Evolutionary conservation across 2,113 vertebrate species (phyloP).

Genomic region (Carlito syrichta): DNA sequence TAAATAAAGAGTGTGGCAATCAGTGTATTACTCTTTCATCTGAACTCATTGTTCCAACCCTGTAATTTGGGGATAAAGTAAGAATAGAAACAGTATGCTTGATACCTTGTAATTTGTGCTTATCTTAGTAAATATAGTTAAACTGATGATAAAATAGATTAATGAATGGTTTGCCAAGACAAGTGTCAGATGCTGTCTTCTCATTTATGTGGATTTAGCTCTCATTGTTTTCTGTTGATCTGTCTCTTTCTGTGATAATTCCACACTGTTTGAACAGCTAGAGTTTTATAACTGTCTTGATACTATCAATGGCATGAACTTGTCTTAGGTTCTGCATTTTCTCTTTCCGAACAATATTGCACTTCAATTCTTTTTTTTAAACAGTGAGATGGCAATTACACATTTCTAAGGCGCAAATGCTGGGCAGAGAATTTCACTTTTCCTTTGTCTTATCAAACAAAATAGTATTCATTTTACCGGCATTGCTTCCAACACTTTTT

Average conservation of each 20-base stretch:
- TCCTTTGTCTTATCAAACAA: background rate
- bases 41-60: background rate
- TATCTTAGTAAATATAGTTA: constrained; percentile 25
- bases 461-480: background rate
- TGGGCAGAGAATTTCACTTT: background rate
- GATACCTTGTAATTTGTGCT: constrained; percentile 7
- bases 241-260: background rate
- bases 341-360: background rate
- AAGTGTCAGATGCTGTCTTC: background rate
- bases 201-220: background rate
- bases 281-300: background rate
- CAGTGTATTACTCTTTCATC: constrained; percentile 12
- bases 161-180: background rate
- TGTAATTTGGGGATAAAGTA: background rate
- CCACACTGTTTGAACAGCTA: background rate
- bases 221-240: background rate
- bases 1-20: constrained; percentile 5
- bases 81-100: background rate
- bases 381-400: background rate
- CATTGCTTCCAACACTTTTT: background rate
- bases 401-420: background rate
- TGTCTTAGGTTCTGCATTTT: background rate
- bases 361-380: constrained; percentile 1
- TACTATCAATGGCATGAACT: background rate
- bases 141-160: constrained; percentile 13